phyloP scores from a whole-genome alignment of 35 echinoderm and acorn worm genomes.

The Ophioderma brevispina region DNA sequence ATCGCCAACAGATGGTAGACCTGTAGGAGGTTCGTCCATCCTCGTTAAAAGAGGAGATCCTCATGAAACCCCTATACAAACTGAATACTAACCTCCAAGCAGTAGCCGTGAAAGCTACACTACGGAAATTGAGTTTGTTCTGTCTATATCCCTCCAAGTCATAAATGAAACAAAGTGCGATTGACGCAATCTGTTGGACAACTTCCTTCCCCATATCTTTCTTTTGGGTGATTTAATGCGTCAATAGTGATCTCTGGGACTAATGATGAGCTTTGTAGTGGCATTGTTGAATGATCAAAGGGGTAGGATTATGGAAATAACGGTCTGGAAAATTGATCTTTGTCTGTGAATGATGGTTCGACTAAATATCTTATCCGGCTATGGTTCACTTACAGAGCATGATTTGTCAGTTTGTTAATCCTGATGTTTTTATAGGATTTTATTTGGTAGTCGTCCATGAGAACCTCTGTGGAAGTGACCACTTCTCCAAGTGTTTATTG shows the following conservation, averaged over 20 bases:
- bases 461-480: neutral
- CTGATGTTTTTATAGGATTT: neutral
- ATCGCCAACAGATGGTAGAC: conserved; percentile 1
- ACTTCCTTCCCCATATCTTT: conserved; percentile 17
- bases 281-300: neutral
- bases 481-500: neutral
- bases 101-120: conserved; percentile 7
- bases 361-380: no score
- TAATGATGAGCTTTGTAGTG: neutral
- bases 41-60: neutral
- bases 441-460: neutral
- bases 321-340: neutral
- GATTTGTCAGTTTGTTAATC: neutral
- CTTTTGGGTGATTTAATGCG: conserved; percentile 19
- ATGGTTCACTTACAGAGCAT: neutral
- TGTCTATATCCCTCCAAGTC: conserved; percentile 19
- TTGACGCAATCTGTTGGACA: conserved; percentile 2
- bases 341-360: conserved; percentile 33
- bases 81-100: conserved; percentile 4
- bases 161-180: neutral
- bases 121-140: conserved; percentile 1
- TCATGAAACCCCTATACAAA: neutral
- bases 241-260: conserved; percentile 3
- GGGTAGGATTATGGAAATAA: conserved; percentile 13
- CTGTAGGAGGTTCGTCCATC: conserved; percentile 3